phyloP scores from a whole-genome alignment of 2,797 vertebrate genomes.

The Molossus alvarezi region DNA sequence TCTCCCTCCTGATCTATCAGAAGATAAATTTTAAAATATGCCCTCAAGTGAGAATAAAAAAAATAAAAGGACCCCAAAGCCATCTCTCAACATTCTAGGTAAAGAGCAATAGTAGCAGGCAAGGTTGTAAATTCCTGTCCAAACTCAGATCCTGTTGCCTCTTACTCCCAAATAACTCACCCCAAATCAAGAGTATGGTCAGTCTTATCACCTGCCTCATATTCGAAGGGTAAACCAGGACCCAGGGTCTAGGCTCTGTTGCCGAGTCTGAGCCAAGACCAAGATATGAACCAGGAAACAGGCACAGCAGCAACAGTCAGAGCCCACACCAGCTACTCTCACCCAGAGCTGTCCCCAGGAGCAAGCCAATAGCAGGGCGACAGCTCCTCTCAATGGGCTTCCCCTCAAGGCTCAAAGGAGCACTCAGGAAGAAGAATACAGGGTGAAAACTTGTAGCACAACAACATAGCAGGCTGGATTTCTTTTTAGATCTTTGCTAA shows the following conservation, averaged over 20 bases:
- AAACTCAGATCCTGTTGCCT: not conserved
- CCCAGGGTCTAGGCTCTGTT: not conserved
- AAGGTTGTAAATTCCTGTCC: not conserved
- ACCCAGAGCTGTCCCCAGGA: not conserved
- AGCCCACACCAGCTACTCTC: not conserved
- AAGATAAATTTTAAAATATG: no score
- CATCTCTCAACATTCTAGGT: not conserved
- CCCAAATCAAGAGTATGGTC: constrained; percentile 47
- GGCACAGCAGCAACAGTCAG: not conserved
- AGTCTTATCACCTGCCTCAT: constrained; percentile 67
- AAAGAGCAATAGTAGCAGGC: not conserved
- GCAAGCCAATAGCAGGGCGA: not conserved
- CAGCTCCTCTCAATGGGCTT: not conserved
- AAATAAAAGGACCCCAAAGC: not conserved
- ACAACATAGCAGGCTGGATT: not conserved
- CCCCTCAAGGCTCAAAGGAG: not conserved
- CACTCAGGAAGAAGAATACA: not conserved
- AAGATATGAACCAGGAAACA: not conserved
- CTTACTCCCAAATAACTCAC: constrained; percentile 57
- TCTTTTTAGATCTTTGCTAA: not conserved
- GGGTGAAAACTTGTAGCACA: not conserved
- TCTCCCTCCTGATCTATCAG: no score
- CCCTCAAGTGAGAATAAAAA: not conserved
- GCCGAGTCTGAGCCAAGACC: not conserved
- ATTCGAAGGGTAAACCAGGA: not conserved